These are phyloP conservation scores for Drosophila carrolli DNA, from an alignment of 1,140 invertebrate genomes.

Conservation along the genomic window DNA sequence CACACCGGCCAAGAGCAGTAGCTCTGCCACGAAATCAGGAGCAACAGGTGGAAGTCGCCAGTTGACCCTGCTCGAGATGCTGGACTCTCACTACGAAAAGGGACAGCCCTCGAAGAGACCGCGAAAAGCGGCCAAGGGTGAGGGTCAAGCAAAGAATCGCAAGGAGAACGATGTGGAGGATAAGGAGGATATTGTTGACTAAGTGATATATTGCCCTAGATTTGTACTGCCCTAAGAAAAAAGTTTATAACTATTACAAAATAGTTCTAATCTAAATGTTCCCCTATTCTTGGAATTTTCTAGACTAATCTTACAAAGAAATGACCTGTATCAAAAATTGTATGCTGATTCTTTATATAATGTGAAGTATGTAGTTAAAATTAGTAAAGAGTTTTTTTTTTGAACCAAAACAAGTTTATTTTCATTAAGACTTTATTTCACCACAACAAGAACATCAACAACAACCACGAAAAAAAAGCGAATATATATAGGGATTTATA, in stretches of 20 bases:
- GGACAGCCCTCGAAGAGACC: conserved; percentile 63
- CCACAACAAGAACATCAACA: conserved; percentile 31
- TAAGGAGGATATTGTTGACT: conserved; percentile 8
- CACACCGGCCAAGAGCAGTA: conserved; percentile 2
- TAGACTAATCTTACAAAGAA: not conserved
- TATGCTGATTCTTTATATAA: not conserved
- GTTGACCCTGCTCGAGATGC: conserved; percentile 59
- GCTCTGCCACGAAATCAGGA: not conserved
- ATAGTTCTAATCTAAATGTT: not conserved
- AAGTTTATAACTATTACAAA: too few species aligned
- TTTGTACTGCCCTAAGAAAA: not conserved
- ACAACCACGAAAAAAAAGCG: conserved; percentile 33
- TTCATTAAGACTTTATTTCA: conserved; percentile 29
- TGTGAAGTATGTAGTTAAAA: conserved; percentile 3
- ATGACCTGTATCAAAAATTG: not conserved
- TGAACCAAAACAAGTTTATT: conserved; percentile 1
- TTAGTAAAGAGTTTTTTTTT: conserved; percentile 5
- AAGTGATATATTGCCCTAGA: conserved; percentile 37
- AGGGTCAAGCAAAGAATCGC: conserved; percentile 45
- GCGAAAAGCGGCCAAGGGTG: conserved; percentile 20
- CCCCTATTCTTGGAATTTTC: conserved; percentile 6
- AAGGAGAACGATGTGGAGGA: conserved; percentile 47
- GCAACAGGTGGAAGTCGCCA: conserved; percentile 25
- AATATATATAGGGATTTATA: conserved; percentile 19
- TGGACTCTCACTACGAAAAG: conserved; percentile 64